Conservation (phyloP, 2,797 vertebrate species). For the Mus caroli region DNA sequence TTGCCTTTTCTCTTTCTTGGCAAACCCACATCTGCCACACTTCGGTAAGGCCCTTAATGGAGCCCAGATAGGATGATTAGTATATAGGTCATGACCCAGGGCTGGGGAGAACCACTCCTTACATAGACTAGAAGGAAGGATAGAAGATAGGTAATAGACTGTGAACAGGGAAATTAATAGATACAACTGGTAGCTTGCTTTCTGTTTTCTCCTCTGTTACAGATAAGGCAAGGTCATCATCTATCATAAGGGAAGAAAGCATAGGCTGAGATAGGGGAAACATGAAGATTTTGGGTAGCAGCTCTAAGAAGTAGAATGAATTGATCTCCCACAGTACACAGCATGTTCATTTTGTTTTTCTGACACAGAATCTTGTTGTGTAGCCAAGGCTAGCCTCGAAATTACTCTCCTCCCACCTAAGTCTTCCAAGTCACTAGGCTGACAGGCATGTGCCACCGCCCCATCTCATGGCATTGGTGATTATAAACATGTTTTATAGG, state of each 20-base stretch:
- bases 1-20: constrained; percentile 27
- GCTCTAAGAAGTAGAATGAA: background rate
- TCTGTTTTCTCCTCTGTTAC: background rate
- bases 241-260: background rate
- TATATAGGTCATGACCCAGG: background rate
- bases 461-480: background rate
- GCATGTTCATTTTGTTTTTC: background rate
- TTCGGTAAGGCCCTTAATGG: background rate
- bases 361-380: background rate
- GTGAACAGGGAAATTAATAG: background rate
- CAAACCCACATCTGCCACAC: background rate
- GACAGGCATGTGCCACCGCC: background rate
- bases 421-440: background rate
- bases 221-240: background rate
- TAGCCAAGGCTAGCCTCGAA: background rate
- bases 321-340: background rate
- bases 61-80: background rate
- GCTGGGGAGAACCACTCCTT: background rate
- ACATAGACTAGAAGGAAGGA: background rate
- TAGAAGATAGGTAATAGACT: background rate
- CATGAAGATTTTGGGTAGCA: background rate
- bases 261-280: background rate
- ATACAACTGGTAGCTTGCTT: background rate
- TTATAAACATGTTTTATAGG: background rate
- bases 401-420: background rate